These are phyloP conservation scores for Homarus americanus DNA, from an alignment of 1,140 invertebrate species.

Conservation along the genomic window DNA sequence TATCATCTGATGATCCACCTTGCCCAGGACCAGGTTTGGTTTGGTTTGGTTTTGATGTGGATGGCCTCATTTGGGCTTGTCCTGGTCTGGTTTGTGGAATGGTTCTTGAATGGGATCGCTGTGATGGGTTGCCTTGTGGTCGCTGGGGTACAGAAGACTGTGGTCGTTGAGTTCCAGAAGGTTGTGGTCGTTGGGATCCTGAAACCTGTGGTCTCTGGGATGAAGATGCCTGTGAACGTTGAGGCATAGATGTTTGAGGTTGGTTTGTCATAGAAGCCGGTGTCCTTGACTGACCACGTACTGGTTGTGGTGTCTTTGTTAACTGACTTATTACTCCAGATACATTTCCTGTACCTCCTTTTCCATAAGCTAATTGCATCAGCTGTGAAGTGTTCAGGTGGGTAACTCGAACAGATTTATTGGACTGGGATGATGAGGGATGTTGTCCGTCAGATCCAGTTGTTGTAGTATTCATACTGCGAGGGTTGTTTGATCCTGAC, in stretches of 20 bases:
- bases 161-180: not conserved
- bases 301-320: conserved; percentile 11
- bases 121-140: not conserved
- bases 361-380: conserved; percentile 60
- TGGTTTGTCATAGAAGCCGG: not conserved
- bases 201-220: not conserved
- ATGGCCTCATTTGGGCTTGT: not conserved
- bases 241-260: conserved; percentile 15
- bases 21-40: conserved; percentile 20
- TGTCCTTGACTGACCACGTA: not conserved
- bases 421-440: not conserved
- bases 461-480: not conserved
- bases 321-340: conserved; percentile 39
- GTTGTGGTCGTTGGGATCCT: not conserved
- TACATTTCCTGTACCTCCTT: conserved; percentile 26
- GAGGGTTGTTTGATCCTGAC: not conserved
- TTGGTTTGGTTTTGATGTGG: not conserved
- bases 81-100: not conserved
- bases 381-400: conserved; percentile 63
- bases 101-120: not conserved
- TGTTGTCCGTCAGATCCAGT: not conserved
- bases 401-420: not conserved
- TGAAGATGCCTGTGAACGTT: not conserved
- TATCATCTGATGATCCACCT: conserved; percentile 47
- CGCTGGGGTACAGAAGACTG: not conserved